A percentile compares a stretch with the other conserved stretches of the same genome.
Conservation (phyloP, 2,113 vertebrate genomes). For the Columbina picui region DNA sequence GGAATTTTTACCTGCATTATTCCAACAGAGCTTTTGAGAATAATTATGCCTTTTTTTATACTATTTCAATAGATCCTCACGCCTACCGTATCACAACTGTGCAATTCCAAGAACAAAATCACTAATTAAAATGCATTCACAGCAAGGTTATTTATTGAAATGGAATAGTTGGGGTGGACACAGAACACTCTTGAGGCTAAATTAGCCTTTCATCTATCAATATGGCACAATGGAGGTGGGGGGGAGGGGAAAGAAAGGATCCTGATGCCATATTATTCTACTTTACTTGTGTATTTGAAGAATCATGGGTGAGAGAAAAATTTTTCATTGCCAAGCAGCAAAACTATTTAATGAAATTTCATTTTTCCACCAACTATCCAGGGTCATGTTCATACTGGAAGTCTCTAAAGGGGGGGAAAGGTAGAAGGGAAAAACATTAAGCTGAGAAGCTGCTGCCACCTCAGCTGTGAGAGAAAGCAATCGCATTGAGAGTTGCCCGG, state of each 20-base stretch:
- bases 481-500: background rate
- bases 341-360: background rate
- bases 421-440: background rate
- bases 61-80: slow-evolving; percentile 25
- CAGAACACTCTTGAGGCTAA: background rate
- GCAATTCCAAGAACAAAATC: slow-evolving; percentile 32
- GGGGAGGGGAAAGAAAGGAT: background rate
- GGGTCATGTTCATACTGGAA: background rate
- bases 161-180: slow-evolving; percentile 6
- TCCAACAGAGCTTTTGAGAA: slow-evolving; percentile 49
- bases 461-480: background rate
- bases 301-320: background rate
- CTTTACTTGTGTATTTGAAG: background rate
- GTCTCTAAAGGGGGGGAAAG: background rate
- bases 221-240: background rate
- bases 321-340: background rate
- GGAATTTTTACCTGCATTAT: slow-evolving; percentile 22
- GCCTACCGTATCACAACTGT: slow-evolving; percentile 38
- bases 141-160: slow-evolving; percentile 33
- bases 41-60: slow-evolving; percentile 42
- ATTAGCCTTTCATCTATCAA: slow-evolving; percentile 23
- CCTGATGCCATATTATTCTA: background rate
- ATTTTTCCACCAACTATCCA: background rate
- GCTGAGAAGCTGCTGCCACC: background rate
- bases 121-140: slow-evolving; percentile 66